Evolutionary conservation across 1,140 invertebrate species (phyloP), one percentile per base, ranked within the genome.

Genomic region (Amphibalanus amphitrite): DNA sequence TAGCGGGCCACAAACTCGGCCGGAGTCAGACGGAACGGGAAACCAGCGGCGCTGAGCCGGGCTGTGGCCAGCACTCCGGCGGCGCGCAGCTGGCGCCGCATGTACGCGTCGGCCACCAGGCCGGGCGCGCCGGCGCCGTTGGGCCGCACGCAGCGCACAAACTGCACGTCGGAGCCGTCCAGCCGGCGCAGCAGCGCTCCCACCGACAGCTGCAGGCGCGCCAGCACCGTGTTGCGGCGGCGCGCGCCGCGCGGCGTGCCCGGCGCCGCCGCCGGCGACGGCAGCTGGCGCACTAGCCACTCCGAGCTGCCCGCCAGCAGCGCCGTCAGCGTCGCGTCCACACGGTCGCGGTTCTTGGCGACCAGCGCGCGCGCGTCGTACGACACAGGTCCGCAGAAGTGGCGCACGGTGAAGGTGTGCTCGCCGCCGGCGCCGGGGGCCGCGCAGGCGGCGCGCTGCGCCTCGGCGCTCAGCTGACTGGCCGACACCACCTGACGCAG

Each of bases 1-100:
- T 92, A 92, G 78, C 89, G 85, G 78, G 88, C 88, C 10, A 91
- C 79, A 79, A 92, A 92, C 70, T 92, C 90, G n/a, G 83, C 84
- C 80, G 90, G 92, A 0, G 85, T 81, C 73, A 91, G 84, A 76
- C 90, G 82, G 77, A 91, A 88, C 0, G 90, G 90, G 76, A 88
- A 92, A 67, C 90, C 90, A 20, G 47, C 47, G 6, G 47, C 47
- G 47, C 13, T 23, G 47, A 59, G 47, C 47, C 47, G 47, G 1
- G 47, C 47, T 20, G 47, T 59, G 47, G 47, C 47, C 47, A 59
- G 13, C 47, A 59, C 47, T 8, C 47, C 47, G 20, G 47, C 47
- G 6, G 47, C 47, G 47, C 47, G 47, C 47, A 59, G 47, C 47
- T 59, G 47, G 17, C 47, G 47, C 1, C 47, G 6, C 47, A 59